Base-by-base conservation (phyloP, 37 sponge, comb jelly and placozoan species). In the Corticium candelabrum region DNA sequence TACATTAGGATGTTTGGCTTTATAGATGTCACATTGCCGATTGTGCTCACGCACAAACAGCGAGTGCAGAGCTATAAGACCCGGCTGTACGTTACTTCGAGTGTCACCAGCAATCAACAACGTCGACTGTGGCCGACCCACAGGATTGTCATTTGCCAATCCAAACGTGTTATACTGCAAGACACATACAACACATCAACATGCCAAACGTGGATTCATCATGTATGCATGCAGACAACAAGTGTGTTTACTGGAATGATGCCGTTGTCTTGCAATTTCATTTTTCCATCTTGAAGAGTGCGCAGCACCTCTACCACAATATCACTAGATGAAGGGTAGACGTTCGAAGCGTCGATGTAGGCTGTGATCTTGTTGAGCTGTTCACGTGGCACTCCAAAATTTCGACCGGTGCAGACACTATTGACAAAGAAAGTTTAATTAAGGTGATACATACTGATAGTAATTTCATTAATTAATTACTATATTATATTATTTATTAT, bases 291-390 rank as follows among this genome's bases (percentile, higher is more conserved):
- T n/a, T n/a, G n/a, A n/a, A n/a, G n/a, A n/a, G n/a, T n/a, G n/a
- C n/a, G n/a, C n/a, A n/a, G n/a, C n/a, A n/a, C n/a, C n/a, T n/a
- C n/a, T n/a, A n/a, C n/a, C n/a, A n/a, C n/a, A n/a, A n/a, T n/a
- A n/a, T 43, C 56, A 5, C 11, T 43, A 21, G 56, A 43, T 21
- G 56, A 43, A 11, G 11, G 11, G 56, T 94, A 94, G n/a, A 94
- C 84, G 5, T 78, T 67, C 21, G 88, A 85, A 2, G 86, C 87
- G 69, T 93, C 93, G 0, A 89, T 29, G 56, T 77, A 89, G 36
- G 93, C 84, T 1, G 93, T 87, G 40, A 93, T 76, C 69, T 81
- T 78, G 68, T 89, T 93, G 2, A 93, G n/a, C 90, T 93, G 93
- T 40, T 93, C 84, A 30, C 93, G 68, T 29, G 76, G 79, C 11